Evolutionary conservation across 2,113 vertebrate species (phyloP), one percentile per base, ranked within the genome.

Genomic region (Amphilophus citrinellus): DNA sequence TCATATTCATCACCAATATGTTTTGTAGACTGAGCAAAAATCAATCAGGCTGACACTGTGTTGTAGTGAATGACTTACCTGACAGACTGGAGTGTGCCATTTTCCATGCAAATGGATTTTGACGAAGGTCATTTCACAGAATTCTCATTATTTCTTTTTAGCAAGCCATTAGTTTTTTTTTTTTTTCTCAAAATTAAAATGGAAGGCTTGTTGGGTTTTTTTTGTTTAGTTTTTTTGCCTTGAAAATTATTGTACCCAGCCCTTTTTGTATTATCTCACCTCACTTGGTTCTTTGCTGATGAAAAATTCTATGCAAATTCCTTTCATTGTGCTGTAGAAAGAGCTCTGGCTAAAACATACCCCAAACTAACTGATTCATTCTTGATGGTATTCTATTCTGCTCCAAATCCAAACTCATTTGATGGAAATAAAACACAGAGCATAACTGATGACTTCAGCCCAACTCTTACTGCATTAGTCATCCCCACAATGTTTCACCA

Each of bases 111-210:
- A 84, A 89, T 86, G 59, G 80, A 76, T 80, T 78, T 84, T 83
- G 42, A 84, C 76, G 61, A 82, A 79, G 83, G 80, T 87, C 65
- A 78, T 76, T 88, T 84, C 50, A 65, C 68, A 76, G 58, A 77
- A 62, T 89, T 84, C 57, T 86, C 82, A 77, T 86, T 79, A 77
- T 79, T 78, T 80, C 35, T 83, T 85, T 86, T 81, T 22, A 61
- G 60, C 68, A 84, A 83, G 37, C 56, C 78, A 86, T 87, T 91
- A 82, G 76, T 58, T 22, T 22, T 22, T 22, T 79, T 39, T 39
- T 37, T 35, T 37, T 73, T 77, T 79, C 61, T 65, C 53, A 15
- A 42, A 73, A 35, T 65, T 30, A 7, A 50, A 63, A 53, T 47
- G 3, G 84, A 79, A 80, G 47, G 44, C 30, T 60, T 83, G 15